A percentile compares a stretch with the other conserved stretches of the same genome.
Evolutionary conservation across 2,113 vertebrate species (phyloP).

Genomic region (Nicator chloris): DNA sequence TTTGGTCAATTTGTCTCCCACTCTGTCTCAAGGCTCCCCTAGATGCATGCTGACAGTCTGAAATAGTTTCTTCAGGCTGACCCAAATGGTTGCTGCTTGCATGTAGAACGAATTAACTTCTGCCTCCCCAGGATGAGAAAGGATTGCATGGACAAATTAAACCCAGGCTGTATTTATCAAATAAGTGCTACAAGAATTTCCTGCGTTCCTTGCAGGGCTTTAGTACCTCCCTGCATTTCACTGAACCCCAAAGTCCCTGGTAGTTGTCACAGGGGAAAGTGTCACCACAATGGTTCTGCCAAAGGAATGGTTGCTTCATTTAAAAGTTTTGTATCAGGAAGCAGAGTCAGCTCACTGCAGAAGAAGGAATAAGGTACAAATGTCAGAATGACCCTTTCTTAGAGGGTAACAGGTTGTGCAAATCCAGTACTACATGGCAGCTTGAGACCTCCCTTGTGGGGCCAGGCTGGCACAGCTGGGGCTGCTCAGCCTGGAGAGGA

Average conservation of each 20-base stretch:
- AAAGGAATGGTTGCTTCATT: not conserved
- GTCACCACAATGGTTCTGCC: not conserved
- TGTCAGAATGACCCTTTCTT: not conserved
- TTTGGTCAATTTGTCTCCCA: constrained; percentile 29
- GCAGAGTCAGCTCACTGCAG: not conserved
- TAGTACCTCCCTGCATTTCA: not conserved
- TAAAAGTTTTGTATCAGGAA: not conserved
- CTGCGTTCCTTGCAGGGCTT: not conserved
- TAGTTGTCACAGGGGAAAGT: not conserved
- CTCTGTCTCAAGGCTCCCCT: not conserved
- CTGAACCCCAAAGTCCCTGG: not conserved
- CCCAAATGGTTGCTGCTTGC: not conserved
- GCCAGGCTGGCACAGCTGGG: not conserved
- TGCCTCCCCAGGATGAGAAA: not conserved
- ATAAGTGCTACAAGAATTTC: not conserved
- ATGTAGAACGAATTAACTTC: not conserved
- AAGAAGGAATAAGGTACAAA: not conserved
- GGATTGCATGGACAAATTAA: not conserved
- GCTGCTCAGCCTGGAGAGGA: not conserved
- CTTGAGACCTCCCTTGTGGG: not conserved
- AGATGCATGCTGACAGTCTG: not conserved
- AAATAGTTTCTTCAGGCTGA: not conserved
- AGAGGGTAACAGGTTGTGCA: not conserved
- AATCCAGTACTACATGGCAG: not conserved
- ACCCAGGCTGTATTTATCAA: not conserved